These are phyloP conservation scores for Bradypus variegatus DNA, from an alignment of 2,797 vertebrate genomes.

Conservation along the genomic window DNA sequence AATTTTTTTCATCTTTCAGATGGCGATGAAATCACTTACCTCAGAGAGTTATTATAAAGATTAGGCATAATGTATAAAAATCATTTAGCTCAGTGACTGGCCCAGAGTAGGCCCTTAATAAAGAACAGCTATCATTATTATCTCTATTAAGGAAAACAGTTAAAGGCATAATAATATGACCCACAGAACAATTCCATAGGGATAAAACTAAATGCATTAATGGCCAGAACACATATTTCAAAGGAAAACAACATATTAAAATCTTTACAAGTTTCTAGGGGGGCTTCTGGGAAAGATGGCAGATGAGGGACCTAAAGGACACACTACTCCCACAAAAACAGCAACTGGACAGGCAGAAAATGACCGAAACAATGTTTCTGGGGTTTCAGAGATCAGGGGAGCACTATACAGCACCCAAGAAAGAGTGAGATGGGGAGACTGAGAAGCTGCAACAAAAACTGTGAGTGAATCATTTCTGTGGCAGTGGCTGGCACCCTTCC, in stretches of 20 bases:
- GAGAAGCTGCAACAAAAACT: no score
- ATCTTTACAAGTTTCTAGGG: background rate
- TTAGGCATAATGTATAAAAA: background rate
- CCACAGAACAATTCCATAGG: background rate
- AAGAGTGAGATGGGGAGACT: no score
- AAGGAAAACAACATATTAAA: background rate
- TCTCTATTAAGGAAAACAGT: background rate
- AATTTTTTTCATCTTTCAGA: conserved; percentile 14
- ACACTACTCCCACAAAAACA: no score
- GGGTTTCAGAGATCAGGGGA: no score
- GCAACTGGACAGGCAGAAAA: no score
- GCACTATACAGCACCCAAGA: no score
- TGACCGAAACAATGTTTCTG: no score
- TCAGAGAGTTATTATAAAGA: background rate
- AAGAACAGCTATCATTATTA: background rate
- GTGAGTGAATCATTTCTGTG: no score
- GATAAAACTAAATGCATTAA: background rate
- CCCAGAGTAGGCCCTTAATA: background rate
- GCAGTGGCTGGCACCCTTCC: no score
- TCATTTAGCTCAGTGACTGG: background rate
- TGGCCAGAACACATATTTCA: background rate
- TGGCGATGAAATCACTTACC: background rate
- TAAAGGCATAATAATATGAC: background rate
- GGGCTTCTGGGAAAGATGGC: no score
- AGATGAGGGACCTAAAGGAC: no score